phyloP scores from a whole-genome alignment of 2,797 vertebrate genomes.

The Macroramphosus scolopax region DNA sequence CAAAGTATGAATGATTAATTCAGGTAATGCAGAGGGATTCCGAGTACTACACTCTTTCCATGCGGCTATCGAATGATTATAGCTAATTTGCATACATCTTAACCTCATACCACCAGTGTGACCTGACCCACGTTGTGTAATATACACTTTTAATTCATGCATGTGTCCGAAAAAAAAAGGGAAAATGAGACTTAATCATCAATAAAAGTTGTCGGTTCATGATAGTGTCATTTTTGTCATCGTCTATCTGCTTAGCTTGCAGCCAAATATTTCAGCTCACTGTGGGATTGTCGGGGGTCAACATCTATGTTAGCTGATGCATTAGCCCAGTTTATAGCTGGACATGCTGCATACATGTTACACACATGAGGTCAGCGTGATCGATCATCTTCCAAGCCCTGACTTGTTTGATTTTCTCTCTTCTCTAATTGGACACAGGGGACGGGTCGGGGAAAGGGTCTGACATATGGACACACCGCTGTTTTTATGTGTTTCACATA shows the following conservation, averaged over 20 bases:
- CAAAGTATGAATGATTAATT: constrained; percentile 77
- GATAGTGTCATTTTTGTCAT: constrained; percentile 22
- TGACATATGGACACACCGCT: constrained; percentile 34
- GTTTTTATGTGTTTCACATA: constrained; percentile 23
- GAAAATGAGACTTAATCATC: constrained; percentile 4
- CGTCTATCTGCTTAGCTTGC: constrained; percentile 4
- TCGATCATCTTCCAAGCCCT: constrained; percentile 57
- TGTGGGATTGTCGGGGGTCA: constrained; percentile 49
- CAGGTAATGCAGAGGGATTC: constrained; percentile 58
- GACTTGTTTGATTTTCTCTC: constrained; percentile 60
- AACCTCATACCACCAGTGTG: constrained; percentile 42
- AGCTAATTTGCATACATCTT: constrained; percentile 66
- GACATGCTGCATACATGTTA: constrained; percentile 65
- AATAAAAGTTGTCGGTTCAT: constrained; percentile 16
- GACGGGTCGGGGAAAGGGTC: too few species aligned
- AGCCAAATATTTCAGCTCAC: constrained; percentile 35
- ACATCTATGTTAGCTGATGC: constrained; percentile 56
- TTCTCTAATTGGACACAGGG: constrained; percentile 66
- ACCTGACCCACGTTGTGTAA: constrained; percentile 22
- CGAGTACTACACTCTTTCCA: constrained; percentile 26
- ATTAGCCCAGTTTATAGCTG: constrained; percentile 58
- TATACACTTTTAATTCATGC: constrained; percentile 19
- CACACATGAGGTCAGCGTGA: constrained; percentile 54
- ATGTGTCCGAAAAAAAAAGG: background rate
- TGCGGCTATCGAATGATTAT: constrained; percentile 30